Base-by-base conservation (phyloP, 1,140 invertebrate genomes). In the Drosophila micromelanica region DNA sequence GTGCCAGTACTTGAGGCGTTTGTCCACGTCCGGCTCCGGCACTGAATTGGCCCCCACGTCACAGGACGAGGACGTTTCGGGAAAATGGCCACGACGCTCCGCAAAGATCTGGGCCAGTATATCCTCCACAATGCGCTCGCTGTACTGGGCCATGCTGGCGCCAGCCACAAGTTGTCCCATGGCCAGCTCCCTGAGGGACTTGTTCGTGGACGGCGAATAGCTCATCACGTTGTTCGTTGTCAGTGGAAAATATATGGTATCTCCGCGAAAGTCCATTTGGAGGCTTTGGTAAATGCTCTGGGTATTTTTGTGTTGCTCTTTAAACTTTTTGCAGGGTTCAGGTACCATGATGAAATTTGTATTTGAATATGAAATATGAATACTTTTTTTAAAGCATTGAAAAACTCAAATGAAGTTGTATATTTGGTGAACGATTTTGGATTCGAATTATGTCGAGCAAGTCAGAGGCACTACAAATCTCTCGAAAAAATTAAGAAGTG, bases 1-100 rank as follows among this genome's bases (percentile, higher is more conserved):
- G 9, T 68, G 82, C 90, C 90, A 91, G 35, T 91, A 89, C 9
- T 73, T 61, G 0, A 91, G 63, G 2, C 90, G 75, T 6, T 64
- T 51, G 30, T 87, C 82, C 6, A 86, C 63, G 40, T 78, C 46
- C 7, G n/a, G 52, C 6, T 80, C 77, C 2, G 7, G 1, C 4
- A 38, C 17, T 5, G 13, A 5, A 5, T 12, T 15, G 0, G 12
- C 3, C 13, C 11, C 35, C 3, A 51, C 0, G 9, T 69, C 55
- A 13, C 82, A 81, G 0, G 37, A 20, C 5, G 78, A 87, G 4
- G 82, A 76, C 2, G 80, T 70, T 6, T 75, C 62, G 0, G 63
- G n/a, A 3, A 76, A 76, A 1, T 67, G 57, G 0, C 82, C 82
- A 0, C 71, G 70, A 1, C 48, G 67, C 40, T 86, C 82, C 11